phyloP scores from a whole-genome alignment of 2,113 vertebrate species.

The Peromyscus polionotus region DNA sequence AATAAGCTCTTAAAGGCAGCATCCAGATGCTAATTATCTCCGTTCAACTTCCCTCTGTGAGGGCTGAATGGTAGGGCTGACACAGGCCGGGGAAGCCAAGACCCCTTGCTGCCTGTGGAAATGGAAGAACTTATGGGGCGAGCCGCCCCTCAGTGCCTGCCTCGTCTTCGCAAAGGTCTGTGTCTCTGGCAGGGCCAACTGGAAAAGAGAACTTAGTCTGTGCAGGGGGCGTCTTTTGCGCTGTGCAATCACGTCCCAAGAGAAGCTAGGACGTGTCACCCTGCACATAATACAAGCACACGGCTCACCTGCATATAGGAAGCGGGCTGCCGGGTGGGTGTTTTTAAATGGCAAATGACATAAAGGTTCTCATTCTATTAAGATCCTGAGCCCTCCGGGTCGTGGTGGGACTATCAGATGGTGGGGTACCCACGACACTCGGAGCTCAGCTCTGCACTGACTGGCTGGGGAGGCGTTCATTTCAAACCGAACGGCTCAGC shows the following conservation, averaged over 20 bases:
- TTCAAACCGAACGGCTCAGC: conserved; percentile 1
- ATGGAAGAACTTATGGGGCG: neutral
- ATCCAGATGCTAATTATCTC: neutral
- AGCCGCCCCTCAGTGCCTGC: neutral
- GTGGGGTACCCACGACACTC: neutral
- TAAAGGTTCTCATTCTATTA: neutral
- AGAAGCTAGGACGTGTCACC: neutral
- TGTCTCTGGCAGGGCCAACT: neutral
- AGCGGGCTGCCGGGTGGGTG: no score
- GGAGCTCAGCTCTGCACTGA: conserved; percentile 7
- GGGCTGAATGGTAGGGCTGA: neutral
- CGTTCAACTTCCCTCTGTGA: neutral
- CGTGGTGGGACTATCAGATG: neutral
- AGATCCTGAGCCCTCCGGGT: neutral
- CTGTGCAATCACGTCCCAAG: neutral
- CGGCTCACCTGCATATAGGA: neutral
- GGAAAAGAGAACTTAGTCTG: neutral
- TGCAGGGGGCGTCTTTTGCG: neutral
- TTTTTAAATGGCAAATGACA: neutral
- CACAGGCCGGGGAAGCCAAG: neutral
- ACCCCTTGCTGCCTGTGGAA: neutral
- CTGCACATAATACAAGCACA: neutral
- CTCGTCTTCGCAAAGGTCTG: neutral
- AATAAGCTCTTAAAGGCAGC: neutral
- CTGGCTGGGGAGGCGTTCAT: neutral